These are phyloP conservation scores for Hemiscyllium ocellatum DNA, from an alignment of 2,113 vertebrate genomes.

Conservation along the genomic window DNA sequence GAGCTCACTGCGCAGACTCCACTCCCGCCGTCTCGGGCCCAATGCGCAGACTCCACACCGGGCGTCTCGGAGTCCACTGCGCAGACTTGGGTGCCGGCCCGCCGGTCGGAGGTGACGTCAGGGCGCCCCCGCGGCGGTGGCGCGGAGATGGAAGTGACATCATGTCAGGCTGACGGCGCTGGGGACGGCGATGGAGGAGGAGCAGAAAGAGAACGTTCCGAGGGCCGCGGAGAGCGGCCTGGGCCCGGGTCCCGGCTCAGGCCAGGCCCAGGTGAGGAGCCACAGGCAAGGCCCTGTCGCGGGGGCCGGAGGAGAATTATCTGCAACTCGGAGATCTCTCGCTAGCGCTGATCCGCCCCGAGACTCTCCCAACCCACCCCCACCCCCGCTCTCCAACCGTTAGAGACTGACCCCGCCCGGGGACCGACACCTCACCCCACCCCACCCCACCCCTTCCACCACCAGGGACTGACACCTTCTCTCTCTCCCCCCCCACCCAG, in stretches of 20 bases:
- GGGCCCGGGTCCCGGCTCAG: neutral
- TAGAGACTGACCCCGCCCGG: too few species aligned
- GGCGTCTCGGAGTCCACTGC: neutral
- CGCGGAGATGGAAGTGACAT: neutral
- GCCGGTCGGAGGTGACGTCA: neutral
- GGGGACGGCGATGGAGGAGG: neutral
- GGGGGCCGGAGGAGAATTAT: neutral
- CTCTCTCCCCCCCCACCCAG: too few species aligned
- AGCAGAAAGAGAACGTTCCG: neutral
- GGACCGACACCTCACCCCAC: too few species aligned
- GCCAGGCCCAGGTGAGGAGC: neutral
- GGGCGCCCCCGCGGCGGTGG: neutral
- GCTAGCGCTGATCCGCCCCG: too few species aligned
- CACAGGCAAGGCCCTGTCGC: neutral
- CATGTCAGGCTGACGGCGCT: neutral
- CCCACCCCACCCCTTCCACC: too few species aligned
- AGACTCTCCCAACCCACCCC: too few species aligned
- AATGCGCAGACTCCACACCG: neutral
- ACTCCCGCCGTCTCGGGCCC: rapidly evolving
- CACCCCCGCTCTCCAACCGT: too few species aligned
- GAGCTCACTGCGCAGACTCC: neutral
- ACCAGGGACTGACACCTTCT: too few species aligned
- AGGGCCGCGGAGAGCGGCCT: neutral
- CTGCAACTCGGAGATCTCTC: neutral
- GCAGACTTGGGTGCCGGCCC: neutral